Base-by-base conservation (phyloP, 2,797 vertebrate genomes). In the Vireo griseus region DNA sequence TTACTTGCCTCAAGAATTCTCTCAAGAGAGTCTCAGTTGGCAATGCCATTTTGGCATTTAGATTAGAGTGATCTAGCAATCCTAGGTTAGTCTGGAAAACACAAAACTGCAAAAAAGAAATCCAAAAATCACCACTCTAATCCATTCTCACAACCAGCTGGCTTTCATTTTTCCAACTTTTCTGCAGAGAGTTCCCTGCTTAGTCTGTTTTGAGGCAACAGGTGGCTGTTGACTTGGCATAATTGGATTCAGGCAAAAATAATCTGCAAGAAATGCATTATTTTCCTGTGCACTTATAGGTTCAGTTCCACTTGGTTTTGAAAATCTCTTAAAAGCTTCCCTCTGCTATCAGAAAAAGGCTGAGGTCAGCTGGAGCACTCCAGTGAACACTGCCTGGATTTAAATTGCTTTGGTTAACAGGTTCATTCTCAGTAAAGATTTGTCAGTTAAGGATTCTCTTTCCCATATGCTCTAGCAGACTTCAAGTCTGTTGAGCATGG, bases 321-420 rank as follows among this genome's bases (percentile, higher is more conserved):
- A 73, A 84, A 94, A 90, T 74, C 26, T 20, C 54, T 75, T 90
- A 69, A 72, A 71, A 86, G n/a, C 69, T 84, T 78, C 22, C 29
- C 16, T 68, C 33, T 78, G 40, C 33, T 92, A 66, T 42, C 3
- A 4, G 31, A 45, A 84, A 86, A 88, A 62, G 13, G 52, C 44
- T 91, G 72, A 89, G 89, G 73, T 86, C 55, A 57, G 40, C 21
- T 52, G 63, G 68, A 83, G 39, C 66, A 62, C 62, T 88, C 47
- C 45, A 44, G 50, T 40, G 90, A 88, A 24, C 47, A 39, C 22
- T 31, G 44, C 26, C 59, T 92, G 59, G 61, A 81, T 92, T 94
- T 84, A 94, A 81, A 84, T 75, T 63, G n/a, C 80, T 75, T 51
- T 86, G 55, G 47, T 68, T 95, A 92, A 81, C 59, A 90, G 59